Base-by-base conservation (phyloP, 2,113 vertebrate species). In the Tachuris rubrigastra region DNA sequence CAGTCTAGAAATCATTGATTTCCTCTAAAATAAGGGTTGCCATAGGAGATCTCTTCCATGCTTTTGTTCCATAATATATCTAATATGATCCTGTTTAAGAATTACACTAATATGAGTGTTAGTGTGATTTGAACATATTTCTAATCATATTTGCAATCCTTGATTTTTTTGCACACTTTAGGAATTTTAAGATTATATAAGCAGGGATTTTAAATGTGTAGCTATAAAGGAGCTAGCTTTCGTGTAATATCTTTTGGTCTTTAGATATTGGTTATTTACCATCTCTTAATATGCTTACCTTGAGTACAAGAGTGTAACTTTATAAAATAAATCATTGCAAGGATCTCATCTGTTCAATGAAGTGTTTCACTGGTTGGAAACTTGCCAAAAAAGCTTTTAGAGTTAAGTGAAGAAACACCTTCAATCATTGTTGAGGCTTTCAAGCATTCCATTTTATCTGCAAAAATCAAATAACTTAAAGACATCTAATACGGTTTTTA, bases 391-490 rank as follows among this genome's bases (percentile, higher is more conserved):
- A 94, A 82, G 62, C 50, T 94, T 90, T 96, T 69, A 92, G 44
- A 72, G 8, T 58, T 53, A 72, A 83, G 56, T 3, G 14, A 85
- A 79, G 83, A 72, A 89, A 68, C 86, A 62, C 25, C 68, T 78
- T 93, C 83, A 89, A 7, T 94, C 77, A 76, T 22, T 84, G 22
- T n/a, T 46, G 62, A 72, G 49, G 75, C 77, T 95, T 93, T 95
- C 42, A 93, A 87, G 41, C 52, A 52, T 90, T 84, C 23, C 14
- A 78, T 81, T 91, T 97, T 87, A 60, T 84, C 84, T 86, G n/a
- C n/a, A 67, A 92, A 94, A 95, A 93, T 75, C 71, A 92, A 75
- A 59, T 92, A 90, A 53, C 14, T 59, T 87, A 81, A 87, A 85
- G 67, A 76, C 59, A 52, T 87, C 71, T 87, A 76, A 71, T 90